Conservation (phyloP, 2,797 vertebrate species). For the Pseudomugil gertrudae region DNA sequence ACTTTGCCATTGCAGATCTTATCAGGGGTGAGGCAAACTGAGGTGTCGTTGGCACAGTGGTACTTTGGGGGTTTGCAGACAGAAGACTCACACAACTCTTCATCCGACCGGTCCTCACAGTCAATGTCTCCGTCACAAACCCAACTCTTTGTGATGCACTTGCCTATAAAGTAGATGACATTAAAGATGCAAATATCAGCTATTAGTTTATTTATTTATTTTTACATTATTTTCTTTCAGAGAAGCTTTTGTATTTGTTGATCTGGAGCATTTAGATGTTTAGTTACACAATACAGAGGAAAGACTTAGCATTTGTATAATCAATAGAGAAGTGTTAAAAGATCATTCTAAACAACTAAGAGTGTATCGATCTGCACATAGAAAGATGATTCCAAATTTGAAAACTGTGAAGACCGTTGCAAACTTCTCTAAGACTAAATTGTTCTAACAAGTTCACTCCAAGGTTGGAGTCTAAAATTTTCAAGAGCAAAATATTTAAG, state of each 20-base stretch:
- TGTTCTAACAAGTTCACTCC: not conserved
- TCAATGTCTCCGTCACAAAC: conserved; percentile 98
- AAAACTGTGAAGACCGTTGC: not conserved
- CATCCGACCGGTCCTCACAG: conserved; percentile 97
- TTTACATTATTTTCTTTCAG: no score
- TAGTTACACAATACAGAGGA: not conserved
- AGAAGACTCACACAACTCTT: conserved; percentile 91
- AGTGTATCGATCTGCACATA: not conserved
- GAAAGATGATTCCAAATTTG: not conserved
- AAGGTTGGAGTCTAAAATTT: not conserved
- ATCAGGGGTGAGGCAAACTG: conserved; percentile 92
- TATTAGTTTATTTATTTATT: not conserved
- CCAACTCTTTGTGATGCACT: conserved; percentile 99
- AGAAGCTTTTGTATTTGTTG: no score
- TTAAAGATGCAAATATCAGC: not conserved
- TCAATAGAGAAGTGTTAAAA: not conserved
- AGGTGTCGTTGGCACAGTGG: conserved; percentile 93
- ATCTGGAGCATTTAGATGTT: not conserved
- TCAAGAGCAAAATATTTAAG: not conserved
- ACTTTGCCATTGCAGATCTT: conserved; percentile 95
- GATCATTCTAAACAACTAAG: not conserved
- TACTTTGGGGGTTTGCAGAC: conserved; percentile 95
- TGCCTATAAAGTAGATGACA: conserved; percentile 80
- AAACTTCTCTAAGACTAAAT: no score
- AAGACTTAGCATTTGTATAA: not conserved